phyloP scores from a whole-genome alignment of 2,888 invertebrate species.

The Eupithecia insigniata region DNA sequence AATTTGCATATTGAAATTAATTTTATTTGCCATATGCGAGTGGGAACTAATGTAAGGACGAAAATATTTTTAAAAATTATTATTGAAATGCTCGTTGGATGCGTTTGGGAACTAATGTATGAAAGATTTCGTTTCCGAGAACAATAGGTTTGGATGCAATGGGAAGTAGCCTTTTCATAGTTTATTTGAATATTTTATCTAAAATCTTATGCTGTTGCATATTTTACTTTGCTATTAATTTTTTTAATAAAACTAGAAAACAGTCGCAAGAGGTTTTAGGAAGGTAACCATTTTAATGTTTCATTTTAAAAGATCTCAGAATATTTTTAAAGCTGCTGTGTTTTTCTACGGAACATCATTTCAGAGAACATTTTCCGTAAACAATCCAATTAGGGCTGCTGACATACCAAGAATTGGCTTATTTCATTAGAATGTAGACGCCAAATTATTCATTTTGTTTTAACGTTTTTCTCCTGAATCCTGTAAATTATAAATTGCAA shows the following conservation, averaged over 20 bases:
- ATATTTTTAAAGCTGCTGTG: not conserved
- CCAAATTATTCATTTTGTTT: not conserved
- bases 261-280: not conserved
- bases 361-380: conserved; percentile 3
- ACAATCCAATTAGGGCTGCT: not conserved
- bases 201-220: no score
- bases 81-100: no score
- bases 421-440: conserved; percentile 7
- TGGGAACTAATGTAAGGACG: no score
- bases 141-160: no score
- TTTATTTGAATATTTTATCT: no score
- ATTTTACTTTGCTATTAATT: no score
- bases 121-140: no score
- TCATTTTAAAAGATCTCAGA: not conserved
- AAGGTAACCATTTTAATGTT: not conserved
- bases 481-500: not conserved
- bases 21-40: no score
- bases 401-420: conserved; percentile 4
- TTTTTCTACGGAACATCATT: not conserved
- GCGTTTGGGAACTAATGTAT: no score
- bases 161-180: no score
- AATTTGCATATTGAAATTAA: no score
- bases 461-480: not conserved
- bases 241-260: not conserved
- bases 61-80: no score